Evolutionary conservation across 1,140 invertebrate genomes (phyloP), one percentile per base, ranked within the genome.

Genomic region (Drosophila hydei): DNA sequence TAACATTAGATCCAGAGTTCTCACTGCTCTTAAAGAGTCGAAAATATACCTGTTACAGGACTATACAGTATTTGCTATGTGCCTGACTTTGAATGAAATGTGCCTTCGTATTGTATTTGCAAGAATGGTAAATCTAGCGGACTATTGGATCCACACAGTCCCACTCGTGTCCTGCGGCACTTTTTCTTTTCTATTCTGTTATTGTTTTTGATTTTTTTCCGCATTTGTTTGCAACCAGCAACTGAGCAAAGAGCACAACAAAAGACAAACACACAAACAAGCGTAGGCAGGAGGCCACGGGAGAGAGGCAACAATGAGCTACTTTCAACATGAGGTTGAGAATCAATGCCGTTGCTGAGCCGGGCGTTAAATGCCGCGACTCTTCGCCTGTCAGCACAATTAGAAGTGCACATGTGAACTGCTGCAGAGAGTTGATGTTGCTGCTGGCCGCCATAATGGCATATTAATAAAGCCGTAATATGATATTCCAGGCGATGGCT

Each of bases 381-480:
- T 73, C 64, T 65, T 54, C 30, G 78, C 78, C 68, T 85, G 80
- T 85, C 80, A 80, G 36, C 81, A 67, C 81, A 80, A 87, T 85
- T 77, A 77, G 61, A 64, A 77, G 77, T 75, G 74, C 77, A 80
- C 72, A 76, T 69, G 58, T 63, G 69, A 72, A 33, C 18, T 33
- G 33, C 30, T 55, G 43, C 51, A 33, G 21, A 36, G 48, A 38
- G 27, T 1, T 25, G 7, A 11, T 14, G 21, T 3, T 7, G 45
- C 43, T 40, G 6, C 18, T 45, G 40, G 14, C 25, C 52, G 47
- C 47, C 48, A 75, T 81, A 85, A 85, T 85, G 75, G 81, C 62
- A 81, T 87, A 81, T 85, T 85, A 87, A 87, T 85, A 87, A 77
- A 88, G 65, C 71, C 45, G 83, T 81, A 85, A 87, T 88, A 75